phyloP scores from a whole-genome alignment of 2,888 invertebrate species.

The Diaperis boleti region DNA sequence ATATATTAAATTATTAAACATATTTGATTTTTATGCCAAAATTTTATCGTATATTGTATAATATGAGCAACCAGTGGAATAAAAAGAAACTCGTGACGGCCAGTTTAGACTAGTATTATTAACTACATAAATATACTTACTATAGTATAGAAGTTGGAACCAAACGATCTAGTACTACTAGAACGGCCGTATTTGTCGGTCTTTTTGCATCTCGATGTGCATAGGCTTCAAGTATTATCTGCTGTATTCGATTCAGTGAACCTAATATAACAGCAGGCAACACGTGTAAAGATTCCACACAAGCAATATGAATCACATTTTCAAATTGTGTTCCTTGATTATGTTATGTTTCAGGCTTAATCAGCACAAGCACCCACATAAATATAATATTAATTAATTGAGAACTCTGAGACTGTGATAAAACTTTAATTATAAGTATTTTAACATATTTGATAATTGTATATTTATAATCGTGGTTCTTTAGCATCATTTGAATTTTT shows the following conservation, averaged over 20 bases:
- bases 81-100: conserved; percentile 67
- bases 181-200: conserved; percentile 56
- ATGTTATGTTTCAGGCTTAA: conserved; percentile 37
- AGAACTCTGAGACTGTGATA: conserved; percentile 66
- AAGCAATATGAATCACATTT: conserved; percentile 27
- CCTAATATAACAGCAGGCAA: conserved; percentile 57
- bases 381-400: conserved; percentile 51
- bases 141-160: conserved; percentile 63
- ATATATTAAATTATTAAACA: conserved; percentile 33
- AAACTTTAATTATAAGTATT: conserved; percentile 60
- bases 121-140: conserved; percentile 66
- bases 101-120: conserved; percentile 80
- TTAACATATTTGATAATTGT: conserved; percentile 57
- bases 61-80: conserved; percentile 51
- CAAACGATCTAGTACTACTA: conserved; percentile 64
- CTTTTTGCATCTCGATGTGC: conserved; percentile 65
- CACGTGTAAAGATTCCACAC: conserved; percentile 52
- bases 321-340: conserved; percentile 28
- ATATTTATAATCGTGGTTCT: conserved; percentile 52
- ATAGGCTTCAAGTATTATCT: conserved; percentile 66
- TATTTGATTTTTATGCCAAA: conserved; percentile 46
- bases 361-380: conserved; percentile 57
- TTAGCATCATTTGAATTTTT: conserved; percentile 41
- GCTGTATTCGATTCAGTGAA: conserved; percentile 64
- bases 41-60: conserved; percentile 38